phyloP scores from a whole-genome alignment of 2,888 invertebrate species.

The Himalopsyche tibetana region DNA sequence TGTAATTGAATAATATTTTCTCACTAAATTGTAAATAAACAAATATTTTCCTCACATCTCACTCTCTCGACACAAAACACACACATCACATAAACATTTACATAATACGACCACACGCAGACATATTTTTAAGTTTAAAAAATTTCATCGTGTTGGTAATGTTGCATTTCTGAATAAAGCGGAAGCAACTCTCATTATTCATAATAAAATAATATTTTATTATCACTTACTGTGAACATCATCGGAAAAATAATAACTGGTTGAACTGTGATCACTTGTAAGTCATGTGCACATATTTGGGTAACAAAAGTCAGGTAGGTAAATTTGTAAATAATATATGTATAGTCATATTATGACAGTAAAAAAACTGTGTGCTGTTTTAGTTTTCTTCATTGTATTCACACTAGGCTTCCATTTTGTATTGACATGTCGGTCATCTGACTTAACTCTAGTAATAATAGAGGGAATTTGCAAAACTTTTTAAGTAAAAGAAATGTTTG shows the following conservation, averaged over 20 bases:
- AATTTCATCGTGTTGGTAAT: too few relatives aligned
- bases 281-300: constrained; percentile 5
- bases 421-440: too few relatives aligned
- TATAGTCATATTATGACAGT: too few relatives aligned
- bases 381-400: too few relatives aligned
- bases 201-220: background rate
- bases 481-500: too few relatives aligned
- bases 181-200: background rate
- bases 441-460: too few relatives aligned
- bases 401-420: too few relatives aligned
- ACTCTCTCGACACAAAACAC: background rate
- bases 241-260: background rate
- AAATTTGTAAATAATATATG: too few relatives aligned
- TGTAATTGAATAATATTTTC: constrained; percentile 23
- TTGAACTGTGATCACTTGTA: constrained; percentile 14
- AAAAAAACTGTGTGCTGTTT: too few relatives aligned
- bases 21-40: constrained; percentile 36
- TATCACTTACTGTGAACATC: background rate
- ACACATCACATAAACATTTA: background rate
- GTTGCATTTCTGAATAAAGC: too few relatives aligned
- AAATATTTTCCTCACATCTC: background rate
- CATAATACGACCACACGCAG: background rate
- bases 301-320: background rate
- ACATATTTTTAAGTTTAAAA: background rate
- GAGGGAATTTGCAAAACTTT: too few relatives aligned